These are phyloP conservation scores for Lineus longissimus DNA, from an alignment of 1,140 invertebrate species.

Conservation along the genomic window DNA sequence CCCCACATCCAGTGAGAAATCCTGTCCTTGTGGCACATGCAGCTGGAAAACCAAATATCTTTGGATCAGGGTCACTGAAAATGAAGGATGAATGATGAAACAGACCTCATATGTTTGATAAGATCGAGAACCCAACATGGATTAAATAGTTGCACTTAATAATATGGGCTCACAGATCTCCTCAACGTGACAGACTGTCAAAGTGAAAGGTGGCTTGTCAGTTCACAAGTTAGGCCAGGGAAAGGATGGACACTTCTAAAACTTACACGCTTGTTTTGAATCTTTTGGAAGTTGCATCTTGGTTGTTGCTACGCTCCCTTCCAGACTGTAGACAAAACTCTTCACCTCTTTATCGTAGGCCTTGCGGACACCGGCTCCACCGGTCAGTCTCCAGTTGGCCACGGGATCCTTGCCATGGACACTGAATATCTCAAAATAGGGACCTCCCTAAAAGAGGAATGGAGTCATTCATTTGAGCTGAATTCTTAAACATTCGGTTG, in stretches of 20 bases:
- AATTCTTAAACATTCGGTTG: too few relatives aligned
- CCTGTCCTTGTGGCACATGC: constrained; percentile 36
- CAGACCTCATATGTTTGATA: too few relatives aligned
- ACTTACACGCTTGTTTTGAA: constrained; percentile 29
- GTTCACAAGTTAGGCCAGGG: too few relatives aligned
- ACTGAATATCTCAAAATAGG: constrained; percentile 45
- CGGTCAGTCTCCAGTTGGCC: constrained; percentile 33
- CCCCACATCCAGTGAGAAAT: constrained; percentile 45
- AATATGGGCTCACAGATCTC: too few relatives aligned
- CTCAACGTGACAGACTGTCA: too few relatives aligned
- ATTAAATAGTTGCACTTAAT: too few relatives aligned
- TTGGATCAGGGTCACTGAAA: constrained; percentile 40
- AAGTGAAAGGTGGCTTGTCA: too few relatives aligned
- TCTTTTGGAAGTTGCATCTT: constrained; percentile 47
- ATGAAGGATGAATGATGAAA: constrained; percentile 3
- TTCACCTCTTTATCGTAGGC: constrained; percentile 50
- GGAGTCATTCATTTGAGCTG: neutral
- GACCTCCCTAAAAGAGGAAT: constrained; percentile 35
- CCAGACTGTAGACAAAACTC: constrained; percentile 42
- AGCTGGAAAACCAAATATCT: constrained; percentile 42
- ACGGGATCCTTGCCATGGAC: constrained; percentile 40
- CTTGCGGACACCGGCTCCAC: constrained; percentile 24
- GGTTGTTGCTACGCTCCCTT: constrained; percentile 40
- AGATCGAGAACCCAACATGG: too few relatives aligned
- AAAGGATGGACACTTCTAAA: too few relatives aligned